Percentiles rank a stretch among this genome's conserved stretches.
Evolutionary conservation across 2,797 vertebrate species (phyloP).

Genomic region (Neoniphon sammara): DNA sequence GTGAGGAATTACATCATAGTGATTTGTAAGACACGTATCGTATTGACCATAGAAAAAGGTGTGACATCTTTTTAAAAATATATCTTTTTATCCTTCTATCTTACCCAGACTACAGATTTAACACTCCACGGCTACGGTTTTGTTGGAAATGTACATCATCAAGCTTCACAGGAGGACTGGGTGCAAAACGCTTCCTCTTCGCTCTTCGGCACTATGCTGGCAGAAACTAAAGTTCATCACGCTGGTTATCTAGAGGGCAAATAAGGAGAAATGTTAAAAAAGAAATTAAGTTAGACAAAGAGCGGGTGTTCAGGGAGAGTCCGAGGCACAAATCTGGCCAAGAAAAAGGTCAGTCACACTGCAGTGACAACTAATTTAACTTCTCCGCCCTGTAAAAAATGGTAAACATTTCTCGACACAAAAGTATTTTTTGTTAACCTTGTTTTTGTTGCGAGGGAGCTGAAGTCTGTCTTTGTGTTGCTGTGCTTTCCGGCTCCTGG

Average conservation of each 20-base stretch:
- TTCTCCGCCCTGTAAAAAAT: neutral
- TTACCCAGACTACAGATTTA: conserved; percentile 47
- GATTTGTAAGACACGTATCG: conserved; percentile 46
- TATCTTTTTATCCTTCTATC: conserved; percentile 39
- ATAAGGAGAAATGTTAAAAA: conserved; percentile 31
- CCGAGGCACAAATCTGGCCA: neutral
- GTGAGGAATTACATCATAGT: conserved; percentile 48
- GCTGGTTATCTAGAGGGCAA: conserved; percentile 77
- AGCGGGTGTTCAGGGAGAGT: no score
- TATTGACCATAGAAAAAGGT: conserved; percentile 60
- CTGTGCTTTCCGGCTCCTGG: conserved; percentile 72
- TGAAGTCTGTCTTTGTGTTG: conserved; percentile 19
- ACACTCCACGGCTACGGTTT: conserved; percentile 66
- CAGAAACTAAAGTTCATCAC: conserved; percentile 92
- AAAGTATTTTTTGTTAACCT: conserved; percentile 41
- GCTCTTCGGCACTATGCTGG: conserved; percentile 55
- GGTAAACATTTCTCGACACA: neutral
- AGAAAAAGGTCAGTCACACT: conserved; percentile 12
- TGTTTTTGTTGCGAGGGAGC: conserved; percentile 62
- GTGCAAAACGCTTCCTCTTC: conserved; percentile 61
- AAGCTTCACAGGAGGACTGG: conserved; percentile 70
- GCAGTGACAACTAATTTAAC: no score
- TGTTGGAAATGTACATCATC: conserved; percentile 72
- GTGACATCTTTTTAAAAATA: conserved; percentile 66
- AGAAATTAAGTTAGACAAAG: conserved; percentile 15